Base-by-base conservation (phyloP, 2,888 invertebrate genomes). In the Agrochola litura region DNA sequence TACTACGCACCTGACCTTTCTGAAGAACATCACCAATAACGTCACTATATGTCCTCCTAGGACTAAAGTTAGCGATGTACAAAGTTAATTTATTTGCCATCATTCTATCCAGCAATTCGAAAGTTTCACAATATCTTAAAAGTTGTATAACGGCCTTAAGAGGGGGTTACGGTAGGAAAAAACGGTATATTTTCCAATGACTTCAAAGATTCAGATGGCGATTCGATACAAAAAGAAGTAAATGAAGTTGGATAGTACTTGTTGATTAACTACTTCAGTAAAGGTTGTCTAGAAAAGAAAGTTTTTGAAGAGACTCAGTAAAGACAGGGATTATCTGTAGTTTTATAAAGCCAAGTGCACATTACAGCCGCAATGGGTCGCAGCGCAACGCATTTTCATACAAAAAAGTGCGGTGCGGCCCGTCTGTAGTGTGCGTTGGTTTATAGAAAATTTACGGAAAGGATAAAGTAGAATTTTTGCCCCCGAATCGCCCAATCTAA, bases 91-190 rank as follows among this genome's bases (percentile, higher is more conserved):
- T 56, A 2, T 46, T 46, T 19, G 12, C 6, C 2, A 25, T 6
- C 22, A 43, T 37, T 56, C 16, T 63, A n/a, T 10, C 41, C 12
- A 64, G 12, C 30, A 78, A 63, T 58, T 71, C 4, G 14, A 52
- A 52, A 63, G 8, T 22, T n/a, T 68, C 12, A 68, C 12, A 41
- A 60, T 49, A 80, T 14, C 19, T 74, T 49, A 41, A 2, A 74
- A 74, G 70, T 54, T 71, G 49, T 71, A n/a, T 25, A 71, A 5
- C 69, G 5, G 25, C 5, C 3, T 61, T 52, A 30, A 22, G 6
- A 60, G 46, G 67, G 64, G 75, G 76, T 81, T 82, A 85, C 82
- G 82, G 64, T 60, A 67, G 16, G 10, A 19, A 43, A 67, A 43
- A 25, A 52, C 37, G 4, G 9, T 6, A 22, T 14, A 1, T 37